These are phyloP conservation scores for Melanerpes aurifrons DNA, from an alignment of 2,113 vertebrate genomes.

Conservation along the genomic window DNA sequence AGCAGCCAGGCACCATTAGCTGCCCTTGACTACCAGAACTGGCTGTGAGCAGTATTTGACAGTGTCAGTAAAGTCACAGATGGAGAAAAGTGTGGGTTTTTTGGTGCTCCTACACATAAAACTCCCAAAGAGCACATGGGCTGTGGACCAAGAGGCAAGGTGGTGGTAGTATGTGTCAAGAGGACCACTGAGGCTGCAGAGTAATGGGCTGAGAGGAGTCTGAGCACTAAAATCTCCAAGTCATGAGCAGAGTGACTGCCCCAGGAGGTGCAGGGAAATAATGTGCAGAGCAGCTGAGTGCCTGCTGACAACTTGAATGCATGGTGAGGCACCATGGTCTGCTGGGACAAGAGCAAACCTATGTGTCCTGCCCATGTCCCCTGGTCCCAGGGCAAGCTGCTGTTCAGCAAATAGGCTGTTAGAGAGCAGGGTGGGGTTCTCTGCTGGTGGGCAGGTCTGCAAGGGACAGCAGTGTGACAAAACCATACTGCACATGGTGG, in stretches of 20 bases:
- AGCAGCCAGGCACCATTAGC: not conserved
- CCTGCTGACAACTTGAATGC: fast-evolving
- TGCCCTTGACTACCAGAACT: not conserved
- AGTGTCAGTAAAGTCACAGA: not conserved
- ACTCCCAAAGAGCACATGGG: not conserved
- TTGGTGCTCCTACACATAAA: not conserved
- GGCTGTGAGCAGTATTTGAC: not conserved
- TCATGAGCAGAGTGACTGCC: not conserved
- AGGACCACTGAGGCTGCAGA: not conserved
- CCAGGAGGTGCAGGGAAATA: not conserved
- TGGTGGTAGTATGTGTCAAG: too few relatives aligned
- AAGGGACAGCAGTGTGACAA: not conserved
- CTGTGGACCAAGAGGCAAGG: not conserved
- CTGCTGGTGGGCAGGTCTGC: not conserved
- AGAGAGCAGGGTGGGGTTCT: not conserved
- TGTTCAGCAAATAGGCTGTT: too few relatives aligned
- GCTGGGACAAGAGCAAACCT: not conserved
- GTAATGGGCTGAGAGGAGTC: not conserved
- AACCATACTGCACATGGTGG: not conserved
- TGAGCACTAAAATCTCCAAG: too few relatives aligned
- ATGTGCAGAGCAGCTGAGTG: not conserved
- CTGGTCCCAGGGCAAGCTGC: not conserved
- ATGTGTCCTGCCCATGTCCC: not conserved
- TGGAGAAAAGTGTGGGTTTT: not conserved
- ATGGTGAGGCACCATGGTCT: fast-evolving